Evolutionary conservation across 2,888 invertebrate species (phyloP).

Genomic region (Polymixis flavicincta): DNA sequence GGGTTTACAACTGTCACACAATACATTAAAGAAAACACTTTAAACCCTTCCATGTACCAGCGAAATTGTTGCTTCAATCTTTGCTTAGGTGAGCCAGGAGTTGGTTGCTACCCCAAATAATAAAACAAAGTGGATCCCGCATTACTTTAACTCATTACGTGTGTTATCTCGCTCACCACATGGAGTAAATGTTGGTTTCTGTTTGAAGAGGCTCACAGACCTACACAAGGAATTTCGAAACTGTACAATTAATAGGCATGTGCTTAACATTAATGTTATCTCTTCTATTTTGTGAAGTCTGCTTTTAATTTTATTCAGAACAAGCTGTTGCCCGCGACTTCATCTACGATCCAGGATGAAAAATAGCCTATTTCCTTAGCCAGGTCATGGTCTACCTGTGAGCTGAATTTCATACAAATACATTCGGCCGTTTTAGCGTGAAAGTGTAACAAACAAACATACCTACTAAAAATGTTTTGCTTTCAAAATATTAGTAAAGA

Average conservation of each 20-base stretch:
- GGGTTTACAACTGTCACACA: conserved; percentile 51
- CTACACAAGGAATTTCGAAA: conserved; percentile 17
- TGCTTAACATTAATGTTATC: conserved; percentile 16
- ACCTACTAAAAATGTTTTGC: too few species aligned
- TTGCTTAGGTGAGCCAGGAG: conserved; percentile 23
- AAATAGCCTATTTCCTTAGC: too few species aligned
- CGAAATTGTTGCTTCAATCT: conserved; percentile 41
- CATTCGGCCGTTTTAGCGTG: too few species aligned
- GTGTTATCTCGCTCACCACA: conserved; percentile 52
- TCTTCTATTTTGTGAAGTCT: neutral
- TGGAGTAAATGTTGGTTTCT: conserved; percentile 31
- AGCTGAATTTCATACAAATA: too few species aligned
- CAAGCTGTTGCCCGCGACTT: too few species aligned
- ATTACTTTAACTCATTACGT: conserved; percentile 48
- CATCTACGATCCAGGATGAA: too few species aligned
- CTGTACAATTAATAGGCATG: conserved; percentile 29
- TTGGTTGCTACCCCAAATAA: conserved; percentile 31
- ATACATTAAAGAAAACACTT: conserved; percentile 49
- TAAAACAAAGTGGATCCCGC: conserved; percentile 44
- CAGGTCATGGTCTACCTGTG: too few species aligned
- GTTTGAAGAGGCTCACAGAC: conserved; percentile 49
- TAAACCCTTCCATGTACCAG: conserved; percentile 23
- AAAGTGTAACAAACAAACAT: too few species aligned
- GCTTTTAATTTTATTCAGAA: conserved; percentile 11
- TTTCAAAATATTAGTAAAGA: neutral